phyloP scores from a whole-genome alignment of 2,113 vertebrate genomes.

The Pteruthius melanotis region DNA sequence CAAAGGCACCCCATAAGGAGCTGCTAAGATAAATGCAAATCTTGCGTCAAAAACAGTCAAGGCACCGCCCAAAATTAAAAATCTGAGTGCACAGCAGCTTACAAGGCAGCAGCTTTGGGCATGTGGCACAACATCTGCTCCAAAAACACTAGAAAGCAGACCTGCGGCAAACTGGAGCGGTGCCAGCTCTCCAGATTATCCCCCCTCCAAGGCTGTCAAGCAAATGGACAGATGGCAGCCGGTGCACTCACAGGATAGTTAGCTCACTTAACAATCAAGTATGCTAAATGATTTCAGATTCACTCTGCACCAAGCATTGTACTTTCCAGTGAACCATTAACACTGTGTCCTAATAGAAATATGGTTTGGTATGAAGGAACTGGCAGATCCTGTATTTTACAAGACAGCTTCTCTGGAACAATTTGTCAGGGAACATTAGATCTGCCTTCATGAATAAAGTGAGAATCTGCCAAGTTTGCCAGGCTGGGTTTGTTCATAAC shows the following conservation, averaged over 20 bases:
- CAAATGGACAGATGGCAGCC: conserved; percentile 72
- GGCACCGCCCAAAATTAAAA: conserved; percentile 23
- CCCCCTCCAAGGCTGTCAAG: conserved; percentile 65
- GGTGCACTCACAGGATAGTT: conserved; percentile 18
- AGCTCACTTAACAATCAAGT: conserved; percentile 60
- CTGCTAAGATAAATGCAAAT: neutral
- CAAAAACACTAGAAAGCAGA: conserved; percentile 65
- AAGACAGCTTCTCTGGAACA: conserved; percentile 12
- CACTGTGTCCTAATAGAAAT: neutral
- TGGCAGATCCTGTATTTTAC: neutral
- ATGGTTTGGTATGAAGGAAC: neutral
- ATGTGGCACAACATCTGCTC: conserved; percentile 72
- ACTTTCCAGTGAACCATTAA: conserved; percentile 47
- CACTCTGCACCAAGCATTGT: conserved; percentile 12
- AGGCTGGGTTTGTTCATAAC: neutral
- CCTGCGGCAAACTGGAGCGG: conserved; percentile 48
- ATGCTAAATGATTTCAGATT: conserved; percentile 49
- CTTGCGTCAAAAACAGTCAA: neutral
- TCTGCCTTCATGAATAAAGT: neutral
- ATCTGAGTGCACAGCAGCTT: conserved; percentile 19
- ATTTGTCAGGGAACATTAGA: neutral
- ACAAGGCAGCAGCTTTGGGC: conserved; percentile 62
- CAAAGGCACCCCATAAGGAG: neutral
- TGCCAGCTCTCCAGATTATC: conserved; percentile 58
- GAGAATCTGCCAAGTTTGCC: neutral